phyloP scores from a whole-genome alignment of 2,797 vertebrate species.

The Enteromius anoplus region DNA sequence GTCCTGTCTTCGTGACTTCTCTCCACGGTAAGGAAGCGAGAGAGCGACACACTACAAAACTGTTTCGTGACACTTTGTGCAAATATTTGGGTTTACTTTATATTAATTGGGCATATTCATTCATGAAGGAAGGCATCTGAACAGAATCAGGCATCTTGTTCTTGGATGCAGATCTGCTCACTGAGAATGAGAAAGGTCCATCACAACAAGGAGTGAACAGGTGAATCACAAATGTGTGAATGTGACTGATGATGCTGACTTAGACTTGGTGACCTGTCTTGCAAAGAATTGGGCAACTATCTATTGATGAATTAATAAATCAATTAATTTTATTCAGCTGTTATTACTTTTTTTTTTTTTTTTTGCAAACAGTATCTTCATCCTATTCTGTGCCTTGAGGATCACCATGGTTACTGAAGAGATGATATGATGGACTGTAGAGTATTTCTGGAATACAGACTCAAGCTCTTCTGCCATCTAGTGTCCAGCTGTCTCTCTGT shows the following conservation, averaged over 20 bases:
- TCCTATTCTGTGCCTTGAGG: not conserved
- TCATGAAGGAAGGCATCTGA: not conserved
- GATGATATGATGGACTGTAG: not conserved
- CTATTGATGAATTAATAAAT: not conserved
- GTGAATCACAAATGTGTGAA: not conserved
- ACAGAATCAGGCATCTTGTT: not conserved
- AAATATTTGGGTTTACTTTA: not conserved
- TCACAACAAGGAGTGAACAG: not conserved
- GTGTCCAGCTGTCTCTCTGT: not conserved
- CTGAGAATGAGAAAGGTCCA: not conserved
- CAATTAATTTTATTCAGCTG: not conserved
- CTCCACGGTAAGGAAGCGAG: too few species aligned
- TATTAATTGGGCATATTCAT: not conserved
- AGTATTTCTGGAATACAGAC: not conserved
- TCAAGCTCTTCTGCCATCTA: not conserved
- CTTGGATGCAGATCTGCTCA: not conserved
- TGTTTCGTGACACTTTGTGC: too few species aligned
- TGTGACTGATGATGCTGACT: not conserved
- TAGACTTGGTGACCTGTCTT: not conserved
- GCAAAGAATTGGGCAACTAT: not conserved
- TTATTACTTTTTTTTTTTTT: not conserved
- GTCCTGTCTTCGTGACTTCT: too few species aligned
- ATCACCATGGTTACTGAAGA: not conserved
- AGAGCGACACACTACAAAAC: too few species aligned
- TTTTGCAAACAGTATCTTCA: not conserved